Evolutionary conservation across 1,140 invertebrate species (phyloP).

Genomic region (Zeugodacus cucurbitae): DNA sequence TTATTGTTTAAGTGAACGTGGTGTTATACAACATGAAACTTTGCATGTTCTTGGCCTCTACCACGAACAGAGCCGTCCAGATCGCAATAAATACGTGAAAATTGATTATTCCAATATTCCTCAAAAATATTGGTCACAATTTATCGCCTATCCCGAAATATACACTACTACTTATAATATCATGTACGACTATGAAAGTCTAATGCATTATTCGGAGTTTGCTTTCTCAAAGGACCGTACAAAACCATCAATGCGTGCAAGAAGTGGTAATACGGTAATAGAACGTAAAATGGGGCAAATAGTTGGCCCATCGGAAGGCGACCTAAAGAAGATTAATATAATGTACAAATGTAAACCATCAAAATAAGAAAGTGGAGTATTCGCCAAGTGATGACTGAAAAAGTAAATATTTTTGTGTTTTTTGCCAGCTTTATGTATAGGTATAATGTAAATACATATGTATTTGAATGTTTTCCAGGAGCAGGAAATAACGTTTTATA

Average conservation of each 20-base stretch:
- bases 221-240: conserved; percentile 66
- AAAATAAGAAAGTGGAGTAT: not conserved
- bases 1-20: conserved; percentile 55
- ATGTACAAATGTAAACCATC: conserved; percentile 56
- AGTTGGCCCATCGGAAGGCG: conserved; percentile 53
- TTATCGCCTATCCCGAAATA: conserved; percentile 50
- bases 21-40: conserved; percentile 70
- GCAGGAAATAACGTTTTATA: not conserved
- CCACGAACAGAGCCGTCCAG: conserved; percentile 70
- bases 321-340: conserved; percentile 54
- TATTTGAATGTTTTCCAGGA: too few species aligned
- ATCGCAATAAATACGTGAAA: conserved; percentile 68
- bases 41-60: conserved; percentile 70
- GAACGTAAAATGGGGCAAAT: conserved; percentile 59
- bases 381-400: not conserved
- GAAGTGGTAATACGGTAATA: conserved; percentile 47
- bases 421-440: too few species aligned
- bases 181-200: conserved; percentile 67
- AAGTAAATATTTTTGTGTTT: not conserved
- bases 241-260: conserved; percentile 54
- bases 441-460: too few species aligned
- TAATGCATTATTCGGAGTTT: conserved; percentile 69
- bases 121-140: conserved; percentile 58
- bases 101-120: conserved; percentile 70
- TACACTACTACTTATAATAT: conserved; percentile 55